Conservation (phyloP, 2,888 invertebrate genomes). For the Lasioglossum morio region DNA sequence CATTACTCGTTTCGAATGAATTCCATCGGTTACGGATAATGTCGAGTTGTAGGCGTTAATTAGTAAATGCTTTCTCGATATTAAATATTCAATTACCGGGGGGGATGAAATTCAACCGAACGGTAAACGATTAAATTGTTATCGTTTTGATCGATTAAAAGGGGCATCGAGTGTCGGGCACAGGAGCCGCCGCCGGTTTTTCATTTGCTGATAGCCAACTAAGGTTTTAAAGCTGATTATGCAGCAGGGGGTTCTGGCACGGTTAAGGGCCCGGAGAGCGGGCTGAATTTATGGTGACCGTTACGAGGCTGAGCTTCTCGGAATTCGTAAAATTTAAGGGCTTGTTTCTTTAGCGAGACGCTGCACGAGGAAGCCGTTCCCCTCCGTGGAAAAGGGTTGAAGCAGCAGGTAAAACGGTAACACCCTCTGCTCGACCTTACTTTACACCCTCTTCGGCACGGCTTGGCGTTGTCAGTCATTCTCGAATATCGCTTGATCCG, state of each 20-base stretch:
- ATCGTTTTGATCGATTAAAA: slow-evolving; percentile 10
- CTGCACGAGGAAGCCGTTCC: slow-evolving; percentile 42
- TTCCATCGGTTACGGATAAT: neutral
- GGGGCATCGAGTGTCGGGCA: slow-evolving; percentile 32
- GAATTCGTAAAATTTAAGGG: slow-evolving; percentile 79
- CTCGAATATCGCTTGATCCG: slow-evolving; percentile 46
- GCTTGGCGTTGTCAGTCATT: slow-evolving; percentile 35
- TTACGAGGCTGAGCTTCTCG: slow-evolving; percentile 70
- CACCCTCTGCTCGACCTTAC: slow-evolving; percentile 54
- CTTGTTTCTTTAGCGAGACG: slow-evolving; percentile 61
- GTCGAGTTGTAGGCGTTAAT: neutral
- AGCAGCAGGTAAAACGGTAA: slow-evolving; percentile 71
- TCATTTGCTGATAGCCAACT: slow-evolving; percentile 63
- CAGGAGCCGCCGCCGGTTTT: slow-evolving; percentile 56
- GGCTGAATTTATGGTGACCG: slow-evolving; percentile 74
- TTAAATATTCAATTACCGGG: neutral
- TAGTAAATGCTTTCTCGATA: neutral
- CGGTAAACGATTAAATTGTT: neutral
- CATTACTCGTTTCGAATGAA: neutral
- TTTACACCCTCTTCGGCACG: slow-evolving; percentile 44
- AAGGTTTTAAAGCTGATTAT: slow-evolving; percentile 41
- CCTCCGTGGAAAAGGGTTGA: slow-evolving; percentile 43
- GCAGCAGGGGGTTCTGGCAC: slow-evolving; percentile 43
- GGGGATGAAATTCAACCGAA: neutral
- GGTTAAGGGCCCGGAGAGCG: slow-evolving; percentile 60